These are phyloP conservation scores for Rhinopithecus roxellana DNA, from an alignment of 2,113 vertebrate genomes.

Conservation along the genomic window DNA sequence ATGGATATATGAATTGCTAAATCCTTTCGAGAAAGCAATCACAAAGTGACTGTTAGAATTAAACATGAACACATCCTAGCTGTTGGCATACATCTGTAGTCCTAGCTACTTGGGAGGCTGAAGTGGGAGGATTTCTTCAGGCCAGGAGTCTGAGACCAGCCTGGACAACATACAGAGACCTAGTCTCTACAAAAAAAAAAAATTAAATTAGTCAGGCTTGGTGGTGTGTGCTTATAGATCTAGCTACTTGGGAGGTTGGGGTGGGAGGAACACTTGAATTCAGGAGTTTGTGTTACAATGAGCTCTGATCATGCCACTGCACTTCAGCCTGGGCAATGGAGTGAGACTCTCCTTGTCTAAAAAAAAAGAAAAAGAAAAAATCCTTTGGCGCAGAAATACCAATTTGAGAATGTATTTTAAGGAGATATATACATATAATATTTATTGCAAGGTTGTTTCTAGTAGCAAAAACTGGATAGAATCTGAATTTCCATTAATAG, in stretches of 20 bases:
- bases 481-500: background rate
- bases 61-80: background rate
- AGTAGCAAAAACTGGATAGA: background rate
- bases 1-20: background rate
- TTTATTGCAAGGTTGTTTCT: background rate
- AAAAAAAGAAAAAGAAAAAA: background rate
- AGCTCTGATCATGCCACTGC: background rate
- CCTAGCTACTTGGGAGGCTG: background rate
- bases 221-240: background rate
- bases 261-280: background rate
- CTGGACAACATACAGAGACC: no score
- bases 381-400: background rate
- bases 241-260: background rate
- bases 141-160: background rate
- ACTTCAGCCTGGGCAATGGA: background rate
- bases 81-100: background rate
- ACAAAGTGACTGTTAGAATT: conserved; percentile 14
- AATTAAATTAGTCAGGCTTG: no score
- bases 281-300: background rate
- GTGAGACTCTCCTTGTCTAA: background rate
- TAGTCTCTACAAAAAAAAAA: no score
- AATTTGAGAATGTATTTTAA: background rate
- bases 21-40: background rate
- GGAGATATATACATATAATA: background rate
- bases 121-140: background rate